These are phyloP conservation scores for Pecten maximus DNA, from an alignment of 2,888 invertebrate genomes.

Conservation along the genomic window DNA sequence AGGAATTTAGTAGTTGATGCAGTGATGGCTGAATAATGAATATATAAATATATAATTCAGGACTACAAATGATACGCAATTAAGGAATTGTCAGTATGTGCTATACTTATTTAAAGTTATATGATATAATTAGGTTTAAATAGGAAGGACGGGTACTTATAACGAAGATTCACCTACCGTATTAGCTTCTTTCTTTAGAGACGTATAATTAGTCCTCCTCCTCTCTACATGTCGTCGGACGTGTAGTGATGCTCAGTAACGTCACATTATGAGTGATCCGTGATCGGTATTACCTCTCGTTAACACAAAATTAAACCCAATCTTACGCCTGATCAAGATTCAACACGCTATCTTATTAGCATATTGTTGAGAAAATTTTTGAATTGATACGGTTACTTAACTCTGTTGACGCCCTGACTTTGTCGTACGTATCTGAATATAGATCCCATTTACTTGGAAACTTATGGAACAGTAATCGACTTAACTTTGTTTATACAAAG, in stretches of 20 bases:
- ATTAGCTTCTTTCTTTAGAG: background rate
- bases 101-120: no score
- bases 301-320: constrained; percentile 8
- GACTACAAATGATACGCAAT: no score
- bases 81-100: no score
- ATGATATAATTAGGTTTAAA: background rate
- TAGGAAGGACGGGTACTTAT: background rate
- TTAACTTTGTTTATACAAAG: constrained; percentile 4
- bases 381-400: background rate
- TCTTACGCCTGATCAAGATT: background rate
- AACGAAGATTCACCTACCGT: background rate
- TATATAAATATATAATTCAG: no score
- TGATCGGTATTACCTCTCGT: background rate
- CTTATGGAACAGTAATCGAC: background rate
- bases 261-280: background rate
- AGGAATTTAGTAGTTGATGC: no score
- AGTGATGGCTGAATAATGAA: no score
- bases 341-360: background rate
- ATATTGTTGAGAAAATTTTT: background rate
- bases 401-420: background rate
- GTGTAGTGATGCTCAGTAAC: background rate
- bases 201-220: background rate
- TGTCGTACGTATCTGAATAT: constrained; percentile 1
- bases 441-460: background rate
- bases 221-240: background rate